Evolutionary conservation across 2,797 vertebrate species (phyloP).

Genomic region (Miichthys miiuy): DNA sequence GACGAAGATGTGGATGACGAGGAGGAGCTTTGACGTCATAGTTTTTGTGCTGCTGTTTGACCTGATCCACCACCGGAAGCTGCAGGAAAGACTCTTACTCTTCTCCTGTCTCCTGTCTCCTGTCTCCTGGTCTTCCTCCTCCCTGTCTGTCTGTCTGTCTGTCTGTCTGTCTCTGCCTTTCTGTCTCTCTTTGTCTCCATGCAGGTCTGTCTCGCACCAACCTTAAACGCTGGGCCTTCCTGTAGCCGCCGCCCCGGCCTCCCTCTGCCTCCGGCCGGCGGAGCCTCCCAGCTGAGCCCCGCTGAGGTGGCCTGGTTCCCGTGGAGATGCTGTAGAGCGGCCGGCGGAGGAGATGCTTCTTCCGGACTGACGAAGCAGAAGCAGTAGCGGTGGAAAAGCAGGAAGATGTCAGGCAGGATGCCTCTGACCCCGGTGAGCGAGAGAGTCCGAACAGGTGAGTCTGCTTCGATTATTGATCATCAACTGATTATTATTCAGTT

Average conservation of each 20-base stretch:
- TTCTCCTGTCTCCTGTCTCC: not conserved
- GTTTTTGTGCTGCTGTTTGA: slow-evolving; percentile 42
- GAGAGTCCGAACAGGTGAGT: slow-evolving; percentile 79
- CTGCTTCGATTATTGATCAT: slow-evolving; percentile 8
- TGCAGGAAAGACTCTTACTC: slow-evolving; percentile 1
- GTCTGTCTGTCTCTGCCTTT: too few species aligned
- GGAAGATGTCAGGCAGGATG: slow-evolving; percentile 89
- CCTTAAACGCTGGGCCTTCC: slow-evolving; percentile 37
- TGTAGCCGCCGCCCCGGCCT: slow-evolving; percentile 60
- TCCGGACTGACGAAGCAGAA: slow-evolving; percentile 41
- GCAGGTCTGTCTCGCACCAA: slow-evolving; percentile 12
- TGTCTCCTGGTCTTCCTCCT: not conserved
- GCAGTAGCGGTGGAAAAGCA: slow-evolving; percentile 20
- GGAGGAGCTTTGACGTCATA: slow-evolving; percentile 53
- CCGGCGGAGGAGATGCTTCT: slow-evolving; percentile 43
- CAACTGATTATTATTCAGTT: too few species aligned
- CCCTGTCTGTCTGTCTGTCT: not conserved
- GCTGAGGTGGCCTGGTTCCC: slow-evolving; percentile 43
- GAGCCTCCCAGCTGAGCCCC: slow-evolving; percentile 42
- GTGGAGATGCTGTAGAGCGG: slow-evolving; percentile 45
- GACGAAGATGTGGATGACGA: slow-evolving; percentile 35
- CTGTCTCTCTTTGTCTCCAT: slow-evolving; percentile 29
- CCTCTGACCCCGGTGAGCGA: slow-evolving; percentile 92
- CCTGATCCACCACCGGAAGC: slow-evolving; percentile 23
- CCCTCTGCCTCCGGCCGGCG: slow-evolving; percentile 34